phyloP scores from a whole-genome alignment of 2,113 vertebrate genomes.

The Xenus cinereus region DNA sequence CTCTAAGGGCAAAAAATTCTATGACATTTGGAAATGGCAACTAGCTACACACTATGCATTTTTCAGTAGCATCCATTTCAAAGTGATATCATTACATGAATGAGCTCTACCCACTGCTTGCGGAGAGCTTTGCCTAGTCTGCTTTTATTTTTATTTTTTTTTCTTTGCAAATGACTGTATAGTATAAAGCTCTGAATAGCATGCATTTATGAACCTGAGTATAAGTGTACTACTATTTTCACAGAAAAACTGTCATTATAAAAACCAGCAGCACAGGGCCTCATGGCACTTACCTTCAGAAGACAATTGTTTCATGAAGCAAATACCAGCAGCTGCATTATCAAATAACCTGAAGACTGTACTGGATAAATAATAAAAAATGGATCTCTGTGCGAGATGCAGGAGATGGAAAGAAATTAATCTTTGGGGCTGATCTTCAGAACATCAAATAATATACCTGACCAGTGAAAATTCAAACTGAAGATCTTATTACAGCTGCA shows the following conservation, averaged over 20 bases:
- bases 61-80: constrained; percentile 6
- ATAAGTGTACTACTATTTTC: not conserved
- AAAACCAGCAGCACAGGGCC: not conserved
- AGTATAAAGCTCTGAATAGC: not conserved
- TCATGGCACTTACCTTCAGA: not conserved
- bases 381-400: not conserved
- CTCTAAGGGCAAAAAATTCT: not conserved
- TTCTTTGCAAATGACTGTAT: not conserved
- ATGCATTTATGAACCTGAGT: not conserved
- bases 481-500: not conserved
- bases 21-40: not conserved
- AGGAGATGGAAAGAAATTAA: not conserved
- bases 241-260: not conserved
- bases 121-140: not conserved
- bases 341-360: not conserved
- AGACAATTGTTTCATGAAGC: not conserved
- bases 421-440: not conserved
- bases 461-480: not conserved
- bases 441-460: not conserved
- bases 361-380: not conserved
- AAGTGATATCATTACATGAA: not conserved
- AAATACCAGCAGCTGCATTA: not conserved
- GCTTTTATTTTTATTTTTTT: not conserved
- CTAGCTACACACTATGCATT: not conserved
- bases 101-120: not conserved